Conservation (phyloP, 2,888 invertebrate genomes). For the Cantharis rustica region DNA sequence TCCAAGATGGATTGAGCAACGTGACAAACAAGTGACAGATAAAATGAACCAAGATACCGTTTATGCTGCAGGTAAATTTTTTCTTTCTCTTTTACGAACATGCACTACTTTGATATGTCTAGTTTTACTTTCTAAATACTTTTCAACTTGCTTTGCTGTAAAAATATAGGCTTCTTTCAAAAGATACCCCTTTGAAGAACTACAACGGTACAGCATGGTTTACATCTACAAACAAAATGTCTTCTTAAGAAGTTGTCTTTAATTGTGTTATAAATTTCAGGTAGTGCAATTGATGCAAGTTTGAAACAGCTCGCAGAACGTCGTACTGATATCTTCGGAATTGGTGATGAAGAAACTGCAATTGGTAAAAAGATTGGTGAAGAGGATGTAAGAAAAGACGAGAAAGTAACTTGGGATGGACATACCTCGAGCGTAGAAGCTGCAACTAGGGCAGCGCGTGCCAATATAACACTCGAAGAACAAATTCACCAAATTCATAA, state of each 20-base stretch:
- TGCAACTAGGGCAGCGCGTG: constrained; percentile 90
- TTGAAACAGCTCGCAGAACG: constrained; percentile 95
- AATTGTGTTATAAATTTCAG: constrained; percentile 51
- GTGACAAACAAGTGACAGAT: constrained; percentile 92
- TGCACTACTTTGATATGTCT: too few species aligned
- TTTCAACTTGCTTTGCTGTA: too few species aligned
- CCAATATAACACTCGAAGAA: constrained; percentile 94
- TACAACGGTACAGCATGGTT: too few species aligned
- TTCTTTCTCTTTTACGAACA: too few species aligned
- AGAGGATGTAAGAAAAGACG: constrained; percentile 80
- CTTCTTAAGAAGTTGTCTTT: constrained; percentile 9
- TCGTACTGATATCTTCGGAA: constrained; percentile 99
- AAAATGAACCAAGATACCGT: constrained; percentile 90
- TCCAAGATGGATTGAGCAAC: constrained; percentile 97
- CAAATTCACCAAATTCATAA: constrained; percentile 98
- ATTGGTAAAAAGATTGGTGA: constrained; percentile 98
- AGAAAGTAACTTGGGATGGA: constrained; percentile 97
- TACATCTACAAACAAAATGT: too few species aligned
- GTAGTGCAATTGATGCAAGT: constrained; percentile 93
- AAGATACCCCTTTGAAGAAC: too few species aligned
- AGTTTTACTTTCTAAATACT: too few species aligned
- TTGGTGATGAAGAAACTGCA: constrained; percentile 97
- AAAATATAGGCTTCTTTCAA: too few species aligned
- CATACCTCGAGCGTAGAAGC: constrained; percentile 97
- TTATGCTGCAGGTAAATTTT: constrained; percentile 65